Base-by-base conservation (phyloP, 2,797 vertebrate genomes). In the Ceyx erithaca region DNA sequence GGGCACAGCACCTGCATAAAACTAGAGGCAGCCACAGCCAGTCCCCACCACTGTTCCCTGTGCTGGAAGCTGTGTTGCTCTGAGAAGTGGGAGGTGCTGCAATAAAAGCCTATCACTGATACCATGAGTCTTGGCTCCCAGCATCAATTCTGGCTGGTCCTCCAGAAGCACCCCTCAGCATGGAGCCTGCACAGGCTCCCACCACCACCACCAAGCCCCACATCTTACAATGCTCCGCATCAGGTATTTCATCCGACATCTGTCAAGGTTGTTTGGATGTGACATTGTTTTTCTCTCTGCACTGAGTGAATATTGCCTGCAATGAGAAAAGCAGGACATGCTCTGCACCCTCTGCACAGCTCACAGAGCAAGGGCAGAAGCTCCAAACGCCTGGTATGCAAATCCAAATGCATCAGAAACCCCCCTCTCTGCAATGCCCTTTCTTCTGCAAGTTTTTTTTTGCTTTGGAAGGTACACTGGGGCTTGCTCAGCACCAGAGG, bases 211-310 rank as follows among this genome's bases (percentile, higher is more conserved):
- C 40, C 63, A 89, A 55, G 14, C 10, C 64, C 48, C 26, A 66
- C 14, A 37, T 97, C 98, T 96, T 94, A 99, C 99, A 49, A 99
- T 96, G 83, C 97, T 99, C 89, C 97, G 98, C 84, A 97, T 98
- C 80, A 99, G 97, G 45, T 98, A 98, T 67, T 98, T 98, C 41
- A 73, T 97, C 75, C 98, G 97, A 93, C 97, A 98, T 85, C 96
- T 97, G 93, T 99, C 99, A 48, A 99, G 97, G 77, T 95, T 95
- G 92, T 99, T 99, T 72, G 99, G 98, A 62, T 98, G 97, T 18
- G 89, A 96, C 96, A 98, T 98, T 6, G 97, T 97, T 95, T 97
- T 98, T 86, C 90, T 98, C 62, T 98, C 98, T 48, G 97, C 94
- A 1, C 96, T 95, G 6, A 96, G 93, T 73, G 96, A 98, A 85